Conservation (phyloP, 2,113 vertebrate species). For the Girardinichthys multiradiatus region DNA sequence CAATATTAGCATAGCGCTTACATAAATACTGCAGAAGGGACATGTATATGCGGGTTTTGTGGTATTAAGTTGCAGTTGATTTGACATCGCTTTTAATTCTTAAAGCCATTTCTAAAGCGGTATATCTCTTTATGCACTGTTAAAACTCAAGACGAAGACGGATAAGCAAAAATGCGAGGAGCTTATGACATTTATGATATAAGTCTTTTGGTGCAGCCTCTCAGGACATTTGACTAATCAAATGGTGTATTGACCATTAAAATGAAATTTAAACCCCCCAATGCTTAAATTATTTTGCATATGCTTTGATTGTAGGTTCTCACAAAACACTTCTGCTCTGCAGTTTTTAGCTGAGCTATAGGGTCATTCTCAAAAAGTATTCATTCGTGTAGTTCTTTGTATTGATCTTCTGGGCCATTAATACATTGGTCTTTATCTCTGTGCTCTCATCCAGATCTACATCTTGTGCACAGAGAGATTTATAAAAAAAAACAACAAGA, state of each 20-base stretch:
- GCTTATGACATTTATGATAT: neutral
- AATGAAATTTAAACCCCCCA: constrained; percentile 1
- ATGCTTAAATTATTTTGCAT: neutral
- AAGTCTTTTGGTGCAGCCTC: neutral
- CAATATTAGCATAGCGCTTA: neutral
- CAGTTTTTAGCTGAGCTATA: constrained; percentile 24
- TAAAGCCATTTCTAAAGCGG: neutral
- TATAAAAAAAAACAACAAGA: constrained; percentile 1
- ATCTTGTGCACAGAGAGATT: constrained; percentile 9
- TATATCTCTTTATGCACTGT: neutral
- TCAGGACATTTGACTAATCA: neutral
- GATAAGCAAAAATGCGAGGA: neutral
- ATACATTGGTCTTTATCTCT: constrained; percentile 34
- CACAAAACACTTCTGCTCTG: constrained; percentile 6
- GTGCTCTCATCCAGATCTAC: constrained; percentile 14
- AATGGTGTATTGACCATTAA: constrained; percentile 19
- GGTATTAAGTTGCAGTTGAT: neutral
- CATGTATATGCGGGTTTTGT: neutral
- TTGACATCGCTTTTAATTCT: neutral
- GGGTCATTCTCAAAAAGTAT: constrained; percentile 30
- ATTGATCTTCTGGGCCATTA: constrained; percentile 45
- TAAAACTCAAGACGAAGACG: neutral
- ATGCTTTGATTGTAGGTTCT: constrained; percentile 28
- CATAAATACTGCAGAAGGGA: neutral
- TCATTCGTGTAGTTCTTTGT: constrained; percentile 10